A percentile compares a stretch with the other conserved stretches of the same genome.
phyloP scores from a whole-genome alignment of 2,113 vertebrate species.

The Melanostigma gelatinosum region DNA sequence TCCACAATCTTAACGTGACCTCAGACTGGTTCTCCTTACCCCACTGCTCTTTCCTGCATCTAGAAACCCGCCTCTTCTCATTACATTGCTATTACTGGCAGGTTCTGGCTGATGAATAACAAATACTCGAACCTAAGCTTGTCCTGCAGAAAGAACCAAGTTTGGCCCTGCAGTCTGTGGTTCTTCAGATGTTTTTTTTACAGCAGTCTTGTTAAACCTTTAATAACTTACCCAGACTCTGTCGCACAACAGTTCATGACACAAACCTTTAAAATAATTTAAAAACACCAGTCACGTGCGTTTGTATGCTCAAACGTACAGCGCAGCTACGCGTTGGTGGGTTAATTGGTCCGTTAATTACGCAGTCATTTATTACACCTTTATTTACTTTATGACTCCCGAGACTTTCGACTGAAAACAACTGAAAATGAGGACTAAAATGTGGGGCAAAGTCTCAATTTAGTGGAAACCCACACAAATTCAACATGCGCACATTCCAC shows the following conservation, averaged over 20 bases:
- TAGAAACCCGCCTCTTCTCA: constrained; percentile 1
- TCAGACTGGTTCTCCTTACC: background rate
- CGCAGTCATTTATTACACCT: constrained; percentile 49
- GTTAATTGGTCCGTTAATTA: constrained; percentile 54
- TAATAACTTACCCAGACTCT: constrained; percentile 50
- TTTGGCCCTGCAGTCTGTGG: constrained; percentile 23
- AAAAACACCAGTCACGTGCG: background rate
- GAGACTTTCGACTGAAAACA: background rate
- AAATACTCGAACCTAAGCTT: background rate
- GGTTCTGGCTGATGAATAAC: background rate
- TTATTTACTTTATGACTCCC: background rate
- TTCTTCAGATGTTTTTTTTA: constrained; percentile 12
- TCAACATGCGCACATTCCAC: background rate
- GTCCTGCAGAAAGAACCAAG: background rate
- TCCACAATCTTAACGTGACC: background rate
- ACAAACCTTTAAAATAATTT: background rate
- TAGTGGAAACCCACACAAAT: background rate
- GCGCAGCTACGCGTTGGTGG: background rate
- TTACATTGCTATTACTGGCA: background rate
- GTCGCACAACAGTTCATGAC: background rate
- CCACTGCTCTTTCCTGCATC: background rate
- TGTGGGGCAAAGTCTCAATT: background rate
- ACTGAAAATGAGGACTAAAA: accelerated
- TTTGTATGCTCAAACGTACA: background rate
- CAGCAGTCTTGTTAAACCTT: constrained; percentile 34